Conservation (phyloP, 2,113 vertebrate genomes). For the Takifugu bimaculatus region DNA sequence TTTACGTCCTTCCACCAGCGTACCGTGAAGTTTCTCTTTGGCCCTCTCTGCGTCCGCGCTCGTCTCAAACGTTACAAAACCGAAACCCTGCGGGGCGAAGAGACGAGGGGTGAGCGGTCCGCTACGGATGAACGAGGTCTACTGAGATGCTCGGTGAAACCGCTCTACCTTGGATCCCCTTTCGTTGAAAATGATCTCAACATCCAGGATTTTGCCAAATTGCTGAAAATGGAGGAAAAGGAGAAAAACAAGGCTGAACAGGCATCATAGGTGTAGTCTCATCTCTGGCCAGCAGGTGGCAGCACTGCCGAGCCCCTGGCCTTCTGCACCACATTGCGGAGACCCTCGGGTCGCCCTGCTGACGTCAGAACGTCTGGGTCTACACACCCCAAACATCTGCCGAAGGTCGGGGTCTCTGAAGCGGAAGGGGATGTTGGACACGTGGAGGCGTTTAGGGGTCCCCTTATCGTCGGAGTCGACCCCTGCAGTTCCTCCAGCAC, state of each 20-base stretch:
- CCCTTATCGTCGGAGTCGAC: slow-evolving; percentile 89
- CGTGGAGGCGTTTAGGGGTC: slow-evolving; percentile 96
- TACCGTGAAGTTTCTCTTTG: slow-evolving; percentile 98
- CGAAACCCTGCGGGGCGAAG: slow-evolving; percentile 85
- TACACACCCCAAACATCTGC: slow-evolving; percentile 98
- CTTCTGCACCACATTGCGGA: slow-evolving; percentile 39
- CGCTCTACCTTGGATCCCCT: slow-evolving; percentile 94
- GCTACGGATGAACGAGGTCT: background rate
- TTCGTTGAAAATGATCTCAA: slow-evolving; percentile 99
- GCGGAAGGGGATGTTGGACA: slow-evolving; percentile 99
- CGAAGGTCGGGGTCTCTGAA: slow-evolving; percentile 97
- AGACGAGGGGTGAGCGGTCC: slow-evolving; percentile 1
- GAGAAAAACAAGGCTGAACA: slow-evolving; percentile 13
- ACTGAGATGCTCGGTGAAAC: background rate
- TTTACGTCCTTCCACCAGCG: slow-evolving; percentile 99
- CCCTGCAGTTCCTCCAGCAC: slow-evolving; percentile 59
- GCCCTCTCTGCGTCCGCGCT: slow-evolving; percentile 96
- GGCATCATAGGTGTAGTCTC: slow-evolving; percentile 10
- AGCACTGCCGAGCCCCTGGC: slow-evolving; percentile 56
- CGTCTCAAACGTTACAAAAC: slow-evolving; percentile 99
- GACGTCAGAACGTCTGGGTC: background rate
- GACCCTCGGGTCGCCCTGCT: slow-evolving; percentile 3
- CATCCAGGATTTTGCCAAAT: slow-evolving; percentile 99
- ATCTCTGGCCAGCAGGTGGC: slow-evolving; percentile 63
- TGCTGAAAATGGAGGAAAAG: slow-evolving; percentile 77